phyloP scores from a whole-genome alignment of 2,888 invertebrate genomes.

The Andrena bicolor region DNA sequence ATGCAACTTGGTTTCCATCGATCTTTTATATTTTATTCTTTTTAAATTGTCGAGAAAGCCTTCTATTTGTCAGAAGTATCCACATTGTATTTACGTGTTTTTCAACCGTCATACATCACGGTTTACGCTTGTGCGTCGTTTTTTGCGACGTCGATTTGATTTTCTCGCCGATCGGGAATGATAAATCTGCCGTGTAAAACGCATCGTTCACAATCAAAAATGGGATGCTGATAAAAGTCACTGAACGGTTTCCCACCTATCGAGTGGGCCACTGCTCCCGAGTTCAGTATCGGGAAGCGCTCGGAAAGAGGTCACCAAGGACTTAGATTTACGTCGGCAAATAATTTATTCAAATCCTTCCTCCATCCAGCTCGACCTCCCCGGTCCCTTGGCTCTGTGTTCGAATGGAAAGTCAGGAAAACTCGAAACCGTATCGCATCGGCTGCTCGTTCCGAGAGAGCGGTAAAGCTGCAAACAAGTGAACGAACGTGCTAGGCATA shows the following conservation, averaged over 20 bases:
- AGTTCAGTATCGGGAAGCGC: constrained; percentile 31
- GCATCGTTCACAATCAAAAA: neutral
- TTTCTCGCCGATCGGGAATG: neutral
- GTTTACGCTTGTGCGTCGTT: neutral
- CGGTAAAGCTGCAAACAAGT: constrained; percentile 72
- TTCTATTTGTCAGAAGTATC: too few relatives aligned
- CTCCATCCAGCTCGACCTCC: constrained; percentile 39
- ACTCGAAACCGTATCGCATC: constrained; percentile 58
- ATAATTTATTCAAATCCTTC: constrained; percentile 75
- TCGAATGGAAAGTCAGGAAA: constrained; percentile 46
- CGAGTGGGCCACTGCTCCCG: constrained; percentile 12
- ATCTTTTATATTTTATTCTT: constrained; percentile 1
- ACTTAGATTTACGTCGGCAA: constrained; percentile 67
- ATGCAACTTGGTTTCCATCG: neutral
- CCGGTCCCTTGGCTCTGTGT: constrained; percentile 12
- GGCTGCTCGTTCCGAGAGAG: constrained; percentile 61
- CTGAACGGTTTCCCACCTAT: constrained; percentile 1
- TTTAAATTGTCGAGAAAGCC: neutral
- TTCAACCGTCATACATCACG: neutral
- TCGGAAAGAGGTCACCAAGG: constrained; percentile 56
- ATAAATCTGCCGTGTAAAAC: constrained; percentile 12
- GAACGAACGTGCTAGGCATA: constrained; percentile 70
- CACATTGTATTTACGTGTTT: neutral
- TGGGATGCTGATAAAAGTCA: constrained; percentile 6
- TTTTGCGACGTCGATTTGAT: constrained; percentile 12